Evolutionary conservation across 2,797 vertebrate species (phyloP), one percentile per base, ranked within the genome.

Genomic region (Moxostoma hubbsi): DNA sequence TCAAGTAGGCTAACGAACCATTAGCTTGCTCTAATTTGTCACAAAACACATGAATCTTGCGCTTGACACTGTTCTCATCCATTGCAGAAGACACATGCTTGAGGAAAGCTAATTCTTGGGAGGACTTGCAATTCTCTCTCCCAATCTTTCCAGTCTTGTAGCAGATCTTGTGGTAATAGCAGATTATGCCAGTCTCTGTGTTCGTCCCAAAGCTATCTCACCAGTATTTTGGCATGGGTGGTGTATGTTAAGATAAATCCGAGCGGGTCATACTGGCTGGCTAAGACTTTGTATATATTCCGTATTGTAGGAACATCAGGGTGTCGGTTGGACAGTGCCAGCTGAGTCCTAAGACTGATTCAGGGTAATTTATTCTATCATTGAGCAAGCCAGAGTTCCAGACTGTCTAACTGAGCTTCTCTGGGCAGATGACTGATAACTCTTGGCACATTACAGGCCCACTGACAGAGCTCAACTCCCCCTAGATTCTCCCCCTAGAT

Each of bases 1-100:
- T 11, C 6, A 78, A 54, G 16, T 74, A 82, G 2, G 62, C 36
- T 0, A 69, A 69, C 12, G 75, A 53, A 7, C 75, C 69, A 16
- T 82, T 73, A 2, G 73, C 18, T 12, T 66, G 16, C 55, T 81
- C 73, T 0, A 59, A 70, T 1, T 67, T 66, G 16, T 76, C 67
- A 18, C 57, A 77, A 9, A 73, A 68, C 1, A 79, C 49, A 45
- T 79, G 70, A 0, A 79, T 5, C 0, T 74, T 36, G 11, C 9
- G 9, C 24, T 24, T 63, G 6, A 15, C 1, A 1, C 3, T 45
- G 43, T 7, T 6, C 12, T 49, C 13, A 11, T 66, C 61, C 36
- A 50, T 63, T 13, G 7, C 63, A 49, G 10, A 10, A 8, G 80
- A 59, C 2, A 6, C 71, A 73, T 61, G 58, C 15, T 10, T 16